Percentiles rank a stretch among this genome's conserved stretches.
phyloP scores from a whole-genome alignment of 2,797 vertebrate species.

The Miichthys miiuy region DNA sequence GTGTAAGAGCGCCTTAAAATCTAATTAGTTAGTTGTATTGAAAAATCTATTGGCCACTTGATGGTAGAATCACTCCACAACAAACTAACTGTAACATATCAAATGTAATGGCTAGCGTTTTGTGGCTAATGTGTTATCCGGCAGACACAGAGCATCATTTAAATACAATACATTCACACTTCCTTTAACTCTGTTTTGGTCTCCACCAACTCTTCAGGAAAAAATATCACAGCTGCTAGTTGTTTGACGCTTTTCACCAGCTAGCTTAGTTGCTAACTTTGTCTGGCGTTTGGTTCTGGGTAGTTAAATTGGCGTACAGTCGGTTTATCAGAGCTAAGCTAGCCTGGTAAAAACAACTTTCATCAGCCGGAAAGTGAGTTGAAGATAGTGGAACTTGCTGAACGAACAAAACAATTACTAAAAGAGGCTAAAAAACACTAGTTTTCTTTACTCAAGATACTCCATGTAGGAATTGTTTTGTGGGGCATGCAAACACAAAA shows the following conservation, averaged over 20 bases:
- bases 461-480: not conserved
- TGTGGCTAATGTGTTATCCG: too few species aligned
- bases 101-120: too few species aligned
- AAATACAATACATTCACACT: not conserved
- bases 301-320: not conserved
- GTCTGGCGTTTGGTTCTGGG: not conserved
- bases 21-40: too few species aligned
- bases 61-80: too few species aligned
- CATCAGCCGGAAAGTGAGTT: not conserved
- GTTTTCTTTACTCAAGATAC: not conserved
- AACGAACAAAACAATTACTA: not conserved
- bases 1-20: not conserved
- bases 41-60: not conserved
- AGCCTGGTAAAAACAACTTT: not conserved
- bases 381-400: not conserved
- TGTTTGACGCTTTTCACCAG: not conserved
- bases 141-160: not conserved
- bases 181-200: not conserved
- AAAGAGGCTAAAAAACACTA: not conserved
- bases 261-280: not conserved
- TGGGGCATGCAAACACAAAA: not conserved
- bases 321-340: not conserved
- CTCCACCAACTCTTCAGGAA: not conserved
- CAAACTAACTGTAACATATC: not conserved
- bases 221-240: not conserved